Conservation (phyloP, 64 coral and sea anemone genomes). For the Montipora foliosa region DNA sequence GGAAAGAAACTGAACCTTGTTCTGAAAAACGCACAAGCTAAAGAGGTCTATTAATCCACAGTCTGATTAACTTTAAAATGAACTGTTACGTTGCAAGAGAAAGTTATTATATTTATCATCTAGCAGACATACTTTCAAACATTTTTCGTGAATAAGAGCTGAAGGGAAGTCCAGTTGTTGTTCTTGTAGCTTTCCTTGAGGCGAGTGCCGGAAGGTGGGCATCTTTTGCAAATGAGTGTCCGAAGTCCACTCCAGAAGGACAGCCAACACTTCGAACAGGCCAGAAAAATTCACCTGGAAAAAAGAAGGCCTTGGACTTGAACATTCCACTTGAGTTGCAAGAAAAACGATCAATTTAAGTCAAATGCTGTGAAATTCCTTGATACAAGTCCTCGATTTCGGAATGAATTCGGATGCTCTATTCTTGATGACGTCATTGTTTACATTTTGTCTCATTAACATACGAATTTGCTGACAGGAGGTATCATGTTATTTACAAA, state of each 20-base stretch:
- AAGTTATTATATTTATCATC: background rate
- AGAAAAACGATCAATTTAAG: background rate
- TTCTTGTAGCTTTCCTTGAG: constrained; percentile 72
- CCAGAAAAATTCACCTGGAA: constrained; percentile 87
- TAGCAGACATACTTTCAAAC: constrained; percentile 75
- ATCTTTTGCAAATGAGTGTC: constrained; percentile 81
- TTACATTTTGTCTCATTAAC: no score
- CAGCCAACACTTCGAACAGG: constrained; percentile 78
- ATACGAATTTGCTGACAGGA: no score
- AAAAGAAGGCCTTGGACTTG: background rate
- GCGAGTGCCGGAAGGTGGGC: constrained; percentile 81
- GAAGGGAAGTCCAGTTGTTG: constrained; percentile 85
- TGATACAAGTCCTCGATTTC: no score
- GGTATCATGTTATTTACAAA: no score
- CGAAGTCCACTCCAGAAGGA: constrained; percentile 88
- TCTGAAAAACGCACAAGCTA: no score
- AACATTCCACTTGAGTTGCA: background rate
- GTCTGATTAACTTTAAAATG: background rate
- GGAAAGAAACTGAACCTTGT: no score
- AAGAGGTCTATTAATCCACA: no score
- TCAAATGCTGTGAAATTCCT: no score
- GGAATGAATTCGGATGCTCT: no score
- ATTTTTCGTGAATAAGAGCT: constrained; percentile 89
- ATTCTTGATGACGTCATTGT: no score
- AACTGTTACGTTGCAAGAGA: background rate